A percentile compares a stretch with the other conserved stretches of the same genome.
Evolutionary conservation across 2,113 vertebrate species (phyloP).

Genomic region (Callochromis pleurospilus): DNA sequence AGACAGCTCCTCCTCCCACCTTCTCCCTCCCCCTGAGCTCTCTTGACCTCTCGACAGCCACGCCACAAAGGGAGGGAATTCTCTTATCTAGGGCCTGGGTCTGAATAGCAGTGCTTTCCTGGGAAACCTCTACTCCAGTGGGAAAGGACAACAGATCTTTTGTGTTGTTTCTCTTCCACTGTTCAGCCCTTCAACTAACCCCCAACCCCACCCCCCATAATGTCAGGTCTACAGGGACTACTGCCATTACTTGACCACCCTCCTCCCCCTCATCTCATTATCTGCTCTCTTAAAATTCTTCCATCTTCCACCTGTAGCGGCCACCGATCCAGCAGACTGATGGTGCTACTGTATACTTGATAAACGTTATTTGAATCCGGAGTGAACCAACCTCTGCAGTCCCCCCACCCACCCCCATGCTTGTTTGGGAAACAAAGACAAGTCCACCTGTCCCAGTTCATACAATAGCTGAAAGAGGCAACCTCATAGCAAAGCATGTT

Average conservation of each 20-base stretch:
- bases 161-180: slow-evolving; percentile 7
- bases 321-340: not conserved
- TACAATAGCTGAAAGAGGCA: slow-evolving; percentile 11
- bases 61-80: slow-evolving; percentile 23
- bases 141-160: slow-evolving; percentile 47
- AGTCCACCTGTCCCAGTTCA: slow-evolving; percentile 24
- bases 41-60: slow-evolving; percentile 18
- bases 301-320: not conserved
- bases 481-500: not conserved
- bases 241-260: not conserved
- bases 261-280: not conserved
- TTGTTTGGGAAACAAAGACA: slow-evolving; percentile 6
- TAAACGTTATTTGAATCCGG: not conserved
- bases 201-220: not conserved
- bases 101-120: slow-evolving; percentile 32
- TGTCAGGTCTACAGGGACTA: not conserved
- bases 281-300: not conserved
- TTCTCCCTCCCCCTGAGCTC: not conserved
- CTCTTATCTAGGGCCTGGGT: slow-evolving; percentile 1
- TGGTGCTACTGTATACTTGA: not conserved
- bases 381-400: not conserved
- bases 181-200: not conserved
- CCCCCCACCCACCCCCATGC: not conserved
- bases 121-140: slow-evolving; percentile 38
- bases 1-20: not conserved